Conservation (phyloP, 2,113 vertebrate genomes). For the zebrafish (Danio rerio) region GRCz12tu NC_133198.1:29716001-29716500, state of each 20-base stretch:
- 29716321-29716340: conserved; percentile 91
- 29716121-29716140: conserved; percentile 44
- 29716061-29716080: conserved; percentile 66
- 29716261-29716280: conserved; percentile 98
- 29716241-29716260: conserved; percentile 94
- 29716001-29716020: conserved; percentile 60
- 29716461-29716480: no score
- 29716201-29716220: conserved; percentile 65
- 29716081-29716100: conserved; percentile 55
- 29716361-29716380: neutral
- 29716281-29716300: conserved; percentile 95
- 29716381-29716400: neutral
- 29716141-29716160: conserved; percentile 35
- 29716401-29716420: no score
- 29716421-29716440: no score
- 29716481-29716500: no score
- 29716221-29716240: conserved; percentile 82
- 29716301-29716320: conserved; percentile 91
- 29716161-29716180: conserved; percentile 41
- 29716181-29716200: conserved; percentile 57
- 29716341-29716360: conserved; percentile 93
- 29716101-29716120: conserved; percentile 56
- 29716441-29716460: no score
- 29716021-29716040: conserved; percentile 61
- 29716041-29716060: conserved; percentile 77